Percentiles rank a stretch among this genome's conserved stretches.
phyloP scores from a whole-genome alignment of 1,140 invertebrate species.

The Oreohelix idahoensis region DNA sequence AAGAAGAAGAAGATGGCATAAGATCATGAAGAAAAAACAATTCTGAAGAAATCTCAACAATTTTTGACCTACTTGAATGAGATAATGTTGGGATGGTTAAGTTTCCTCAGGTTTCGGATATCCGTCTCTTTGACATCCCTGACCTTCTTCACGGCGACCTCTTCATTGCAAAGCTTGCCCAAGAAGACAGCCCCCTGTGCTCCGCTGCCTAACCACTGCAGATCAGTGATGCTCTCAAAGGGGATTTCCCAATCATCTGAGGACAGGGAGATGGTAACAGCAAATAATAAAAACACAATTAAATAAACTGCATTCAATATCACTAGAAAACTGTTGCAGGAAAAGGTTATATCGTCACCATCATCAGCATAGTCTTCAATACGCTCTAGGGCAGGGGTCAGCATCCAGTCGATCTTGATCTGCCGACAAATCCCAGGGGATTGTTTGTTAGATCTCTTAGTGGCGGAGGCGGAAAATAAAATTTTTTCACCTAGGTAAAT shows the following conservation, averaged over 20 bases:
- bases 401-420: too few species aligned
- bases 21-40: too few species aligned
- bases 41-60: background rate
- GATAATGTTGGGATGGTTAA: conserved; percentile 97
- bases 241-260: conserved; percentile 89
- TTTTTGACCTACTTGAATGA: conserved; percentile 84
- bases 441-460: too few species aligned
- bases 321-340: too few species aligned
- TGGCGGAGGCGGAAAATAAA: too few species aligned
- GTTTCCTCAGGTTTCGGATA: conserved; percentile 90
- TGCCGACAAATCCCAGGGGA: too few species aligned
- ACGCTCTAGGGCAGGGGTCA: too few species aligned
- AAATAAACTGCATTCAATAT: too few species aligned
- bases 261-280: conserved; percentile 8
- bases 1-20: too few species aligned
- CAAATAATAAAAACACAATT: background rate
- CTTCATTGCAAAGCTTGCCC: conserved; percentile 80
- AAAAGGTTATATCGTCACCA: too few species aligned
- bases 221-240: conserved; percentile 91
- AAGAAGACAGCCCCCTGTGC: conserved; percentile 97
- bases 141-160: conserved; percentile 98
- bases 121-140: conserved; percentile 94
- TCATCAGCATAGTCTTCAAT: too few species aligned
- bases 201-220: conserved; percentile 94
- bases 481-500: too few species aligned